Conservation (phyloP, 2,113 vertebrate genomes). For the Paramormyrops kingsleyae region DNA sequence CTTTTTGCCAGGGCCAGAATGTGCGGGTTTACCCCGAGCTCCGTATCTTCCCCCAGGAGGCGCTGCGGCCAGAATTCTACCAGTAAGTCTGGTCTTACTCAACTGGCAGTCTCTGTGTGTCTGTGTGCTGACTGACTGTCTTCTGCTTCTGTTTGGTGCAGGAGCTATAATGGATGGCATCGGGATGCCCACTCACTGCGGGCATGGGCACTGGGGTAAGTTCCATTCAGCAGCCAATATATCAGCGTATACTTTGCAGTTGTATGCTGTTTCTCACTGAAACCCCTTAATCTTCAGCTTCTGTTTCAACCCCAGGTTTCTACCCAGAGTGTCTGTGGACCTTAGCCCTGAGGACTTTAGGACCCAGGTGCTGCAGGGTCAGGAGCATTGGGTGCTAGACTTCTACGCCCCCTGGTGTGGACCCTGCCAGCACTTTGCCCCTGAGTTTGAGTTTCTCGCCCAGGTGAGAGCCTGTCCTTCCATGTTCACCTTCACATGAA, state of each 20-base stretch:
- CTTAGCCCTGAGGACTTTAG: slow-evolving; percentile 80
- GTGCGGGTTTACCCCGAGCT: slow-evolving; percentile 87
- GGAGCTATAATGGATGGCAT: slow-evolving; percentile 86
- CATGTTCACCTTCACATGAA: not conserved
- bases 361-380: slow-evolving; percentile 71
- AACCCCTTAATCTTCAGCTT: not conserved
- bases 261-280: not conserved
- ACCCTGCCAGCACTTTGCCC: slow-evolving; percentile 89
- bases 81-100: slow-evolving; percentile 57
- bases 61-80: slow-evolving; percentile 58
- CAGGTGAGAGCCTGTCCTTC: slow-evolving; percentile 59
- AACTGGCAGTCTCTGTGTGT: not conserved
- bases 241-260: not conserved
- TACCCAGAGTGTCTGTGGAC: slow-evolving; percentile 76
- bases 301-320: slow-evolving; percentile 57
- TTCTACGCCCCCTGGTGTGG: slow-evolving; percentile 98
- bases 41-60: slow-evolving; percentile 73
- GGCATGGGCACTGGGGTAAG: slow-evolving; percentile 84
- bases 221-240: not conserved
- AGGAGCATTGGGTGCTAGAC: slow-evolving; percentile 88
- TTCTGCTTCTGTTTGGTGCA: slow-evolving; percentile 43
- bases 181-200: slow-evolving; percentile 83
- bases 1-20: slow-evolving; percentile 77
- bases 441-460: slow-evolving; percentile 89
- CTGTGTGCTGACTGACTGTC: not conserved